Base-by-base conservation (phyloP, 1,140 invertebrate species). In the Panonychus citri region DNA sequence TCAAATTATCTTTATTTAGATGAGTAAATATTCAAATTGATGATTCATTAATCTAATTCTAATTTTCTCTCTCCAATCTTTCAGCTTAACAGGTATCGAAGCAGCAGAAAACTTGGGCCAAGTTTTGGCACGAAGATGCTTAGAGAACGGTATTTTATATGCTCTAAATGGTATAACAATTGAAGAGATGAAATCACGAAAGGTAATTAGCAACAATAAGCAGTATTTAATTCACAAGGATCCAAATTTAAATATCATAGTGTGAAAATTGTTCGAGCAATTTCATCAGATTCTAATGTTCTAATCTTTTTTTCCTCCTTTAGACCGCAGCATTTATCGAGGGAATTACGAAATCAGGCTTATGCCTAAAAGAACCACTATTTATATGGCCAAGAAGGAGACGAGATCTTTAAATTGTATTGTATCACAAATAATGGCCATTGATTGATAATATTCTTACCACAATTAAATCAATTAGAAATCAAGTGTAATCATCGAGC, bases 81-180 rank as follows among this genome's bases (percentile, higher is more conserved):
- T 25, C 21, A 53, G 28, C 27, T n/a, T 21, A 21, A 39, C 7
- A 12, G 55, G 26, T 49, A 10, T 51, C 17, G 12, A 30, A 53
- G 55, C 60, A 15, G 24, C 24, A 3, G 60, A 54, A 25, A 24
- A 51, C 24, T n/a, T 50, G 24, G 60, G 57, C 27, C 37, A 53
- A 28, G 34, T 61, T 19, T 42, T 61, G 15, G 48, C 60, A 2
- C n/a, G 54, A 34, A 17, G 60, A 34, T 57, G 60, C 24, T 39
- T 56, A 26, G 57, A 61, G 27, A 43, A n/a, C 30, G 60, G 60
- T n/a, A 53, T 59, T 46, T 49, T 52, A 21, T 56, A 50, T 27
- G 58, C 55, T 5, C 24, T 27, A 13, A 21, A 12, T 34, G 54
- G 53, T 27, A 12, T 37, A 5, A 28, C 8, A 19, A n/a, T 7